Conservation (phyloP, 2,797 vertebrate species). For the Adrianichthys oophorus region DNA sequence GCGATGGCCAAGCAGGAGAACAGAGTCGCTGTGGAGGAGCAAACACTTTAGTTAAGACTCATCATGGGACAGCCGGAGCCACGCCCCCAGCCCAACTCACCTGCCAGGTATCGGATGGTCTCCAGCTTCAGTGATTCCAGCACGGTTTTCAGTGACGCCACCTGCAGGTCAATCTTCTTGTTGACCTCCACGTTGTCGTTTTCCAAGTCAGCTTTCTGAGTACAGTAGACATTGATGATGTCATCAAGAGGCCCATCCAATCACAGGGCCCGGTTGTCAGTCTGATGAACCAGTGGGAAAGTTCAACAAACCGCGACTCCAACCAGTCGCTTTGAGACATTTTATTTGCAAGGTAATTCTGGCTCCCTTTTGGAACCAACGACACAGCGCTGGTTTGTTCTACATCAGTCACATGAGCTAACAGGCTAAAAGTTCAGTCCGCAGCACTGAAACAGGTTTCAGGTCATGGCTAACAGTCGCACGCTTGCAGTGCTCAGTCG, state of each 20-base stretch:
- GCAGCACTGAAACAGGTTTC: too few relatives aligned
- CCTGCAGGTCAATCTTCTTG: slow-evolving; percentile 94
- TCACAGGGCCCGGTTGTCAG: background rate
- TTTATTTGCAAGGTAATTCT: too few relatives aligned
- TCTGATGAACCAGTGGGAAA: too few relatives aligned
- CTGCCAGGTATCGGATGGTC: slow-evolving; percentile 92
- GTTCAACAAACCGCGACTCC: too few relatives aligned
- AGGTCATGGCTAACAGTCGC: too few relatives aligned
- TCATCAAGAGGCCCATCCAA: slow-evolving; percentile 6
- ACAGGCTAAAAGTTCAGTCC: too few relatives aligned
- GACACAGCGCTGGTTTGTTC: too few relatives aligned
- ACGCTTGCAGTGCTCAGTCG: too few relatives aligned
- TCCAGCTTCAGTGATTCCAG: slow-evolving; percentile 95
- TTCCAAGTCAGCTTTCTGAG: slow-evolving; percentile 86
- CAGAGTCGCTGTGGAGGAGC: slow-evolving; percentile 79
- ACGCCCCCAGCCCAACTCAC: slow-evolving; percentile 31
- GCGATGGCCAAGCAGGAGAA: slow-evolving; percentile 92
- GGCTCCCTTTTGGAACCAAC: too few relatives aligned
- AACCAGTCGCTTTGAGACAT: too few relatives aligned
- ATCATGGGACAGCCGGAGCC: background rate
- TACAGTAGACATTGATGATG: slow-evolving; percentile 2
- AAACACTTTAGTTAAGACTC: background rate
- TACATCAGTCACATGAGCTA: too few relatives aligned
- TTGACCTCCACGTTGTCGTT: slow-evolving; percentile 87
- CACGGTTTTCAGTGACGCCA: slow-evolving; percentile 92